Conservation (phyloP, 2,888 invertebrate genomes). For the Dicyrtomina minuta region DNA sequence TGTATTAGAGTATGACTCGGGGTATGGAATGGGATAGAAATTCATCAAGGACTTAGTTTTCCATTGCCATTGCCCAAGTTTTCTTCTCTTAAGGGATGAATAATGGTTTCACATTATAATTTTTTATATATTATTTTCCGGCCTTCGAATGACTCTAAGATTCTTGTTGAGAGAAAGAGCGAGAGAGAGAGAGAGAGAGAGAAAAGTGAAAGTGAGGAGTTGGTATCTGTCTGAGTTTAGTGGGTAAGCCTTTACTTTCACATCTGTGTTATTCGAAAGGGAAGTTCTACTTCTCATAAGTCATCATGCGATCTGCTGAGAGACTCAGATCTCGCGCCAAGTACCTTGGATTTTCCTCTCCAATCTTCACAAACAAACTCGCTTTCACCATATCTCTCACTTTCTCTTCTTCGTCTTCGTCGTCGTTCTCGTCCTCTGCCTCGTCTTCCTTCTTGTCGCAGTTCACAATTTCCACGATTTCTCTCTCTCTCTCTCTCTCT, state of each 20-base stretch:
- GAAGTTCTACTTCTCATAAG: constrained; percentile 27
- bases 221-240: too few species aligned
- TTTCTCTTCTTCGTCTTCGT: neutral
- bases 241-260: too few species aligned
- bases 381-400: neutral
- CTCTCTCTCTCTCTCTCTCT: neutral
- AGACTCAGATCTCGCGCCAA: constrained; percentile 15
- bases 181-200: neutral
- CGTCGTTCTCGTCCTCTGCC: neutral
- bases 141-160: constrained; percentile 44
- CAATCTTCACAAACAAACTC: neutral
- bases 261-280: neutral
- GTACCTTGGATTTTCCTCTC: constrained; percentile 23
- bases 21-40: constrained; percentile 12
- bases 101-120: constrained; percentile 47
- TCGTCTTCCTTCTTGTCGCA: neutral
- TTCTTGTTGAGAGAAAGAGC: constrained; percentile 21
- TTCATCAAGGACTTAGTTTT: constrained; percentile 26
- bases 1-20: neutral
- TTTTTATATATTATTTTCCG: constrained; percentile 36
- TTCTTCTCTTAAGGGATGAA: constrained; percentile 44
- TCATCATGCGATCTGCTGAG: constrained; percentile 21
- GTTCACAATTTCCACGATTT: neutral
- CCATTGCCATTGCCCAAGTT: constrained; percentile 14
- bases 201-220: too few species aligned